A percentile compares a stretch with the other conserved stretches of the same genome.
phyloP scores from a whole-genome alignment of 1,140 invertebrate species.

The Ceratina calcarata region DNA sequence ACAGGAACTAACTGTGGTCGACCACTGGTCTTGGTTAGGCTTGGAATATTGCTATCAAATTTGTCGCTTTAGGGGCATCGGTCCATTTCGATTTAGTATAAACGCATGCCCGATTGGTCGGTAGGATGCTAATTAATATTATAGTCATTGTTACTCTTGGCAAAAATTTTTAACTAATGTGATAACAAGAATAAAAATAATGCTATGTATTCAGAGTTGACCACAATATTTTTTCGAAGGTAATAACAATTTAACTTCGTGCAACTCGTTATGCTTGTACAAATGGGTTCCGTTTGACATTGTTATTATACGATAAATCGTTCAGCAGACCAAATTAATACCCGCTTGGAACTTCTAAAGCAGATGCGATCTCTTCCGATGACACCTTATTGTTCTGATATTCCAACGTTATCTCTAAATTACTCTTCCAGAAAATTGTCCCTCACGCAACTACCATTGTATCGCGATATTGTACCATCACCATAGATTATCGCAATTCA shows the following conservation, averaged over 20 bases:
- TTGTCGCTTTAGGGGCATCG: background rate
- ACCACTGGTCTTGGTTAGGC: background rate
- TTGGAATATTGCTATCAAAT: slow-evolving; percentile 40
- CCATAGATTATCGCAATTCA: background rate
- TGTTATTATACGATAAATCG: too few relatives aligned
- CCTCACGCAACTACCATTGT: background rate
- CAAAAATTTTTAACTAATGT: too few relatives aligned
- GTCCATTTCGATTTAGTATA: background rate
- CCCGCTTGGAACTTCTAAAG: background rate
- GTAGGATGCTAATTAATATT: background rate
- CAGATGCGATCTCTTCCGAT: background rate
- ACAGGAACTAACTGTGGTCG: background rate
- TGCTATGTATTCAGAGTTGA: too few relatives aligned
- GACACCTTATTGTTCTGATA: background rate
- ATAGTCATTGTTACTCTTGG: background rate
- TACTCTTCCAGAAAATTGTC: slow-evolving; percentile 1
- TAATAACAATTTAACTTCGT: too few relatives aligned
- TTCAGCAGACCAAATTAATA: background rate
- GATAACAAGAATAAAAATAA: too few relatives aligned
- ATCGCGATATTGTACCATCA: too few relatives aligned
- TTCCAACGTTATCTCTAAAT: background rate
- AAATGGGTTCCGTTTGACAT: too few relatives aligned
- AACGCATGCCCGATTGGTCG: background rate
- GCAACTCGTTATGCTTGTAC: too few relatives aligned
- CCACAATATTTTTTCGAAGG: too few relatives aligned